These are phyloP conservation scores for Hipposideros armiger DNA, from an alignment of 2,113 vertebrate genomes.

Conservation along the genomic window DNA sequence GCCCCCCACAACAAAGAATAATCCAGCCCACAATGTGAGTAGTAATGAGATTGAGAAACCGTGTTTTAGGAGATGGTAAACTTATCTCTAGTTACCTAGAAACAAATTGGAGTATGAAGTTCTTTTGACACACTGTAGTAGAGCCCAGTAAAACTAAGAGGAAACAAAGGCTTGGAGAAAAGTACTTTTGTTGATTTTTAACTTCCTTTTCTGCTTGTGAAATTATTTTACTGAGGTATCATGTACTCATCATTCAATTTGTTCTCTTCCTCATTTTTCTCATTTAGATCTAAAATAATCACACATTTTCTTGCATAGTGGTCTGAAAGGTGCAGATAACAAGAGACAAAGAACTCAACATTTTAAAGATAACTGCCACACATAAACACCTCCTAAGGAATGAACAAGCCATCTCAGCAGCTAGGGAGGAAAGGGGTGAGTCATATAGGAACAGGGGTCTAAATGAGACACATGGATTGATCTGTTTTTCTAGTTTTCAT, in stretches of 20 bases:
- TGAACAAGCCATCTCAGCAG: neutral
- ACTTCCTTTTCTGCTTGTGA: neutral
- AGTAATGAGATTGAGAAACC: neutral
- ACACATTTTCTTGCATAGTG: constrained; percentile 38
- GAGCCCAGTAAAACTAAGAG: neutral
- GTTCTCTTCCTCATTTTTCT: neutral
- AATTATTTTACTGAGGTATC: constrained; percentile 40
- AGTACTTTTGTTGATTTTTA: neutral
- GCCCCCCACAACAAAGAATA: neutral
- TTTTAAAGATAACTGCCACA: neutral
- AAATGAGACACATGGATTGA: neutral
- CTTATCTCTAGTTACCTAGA: constrained; percentile 35
- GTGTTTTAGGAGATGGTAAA: neutral
- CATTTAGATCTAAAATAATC: neutral
- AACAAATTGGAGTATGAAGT: constrained; percentile 3
- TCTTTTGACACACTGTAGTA: neutral
- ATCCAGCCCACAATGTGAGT: neutral
- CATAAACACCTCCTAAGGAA: neutral
- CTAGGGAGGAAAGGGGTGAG: neutral
- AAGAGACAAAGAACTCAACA: neutral
- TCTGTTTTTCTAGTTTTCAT: constrained; percentile 32
- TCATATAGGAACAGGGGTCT: neutral
- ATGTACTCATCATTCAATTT: neutral
- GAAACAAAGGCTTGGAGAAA: constrained; percentile 23
- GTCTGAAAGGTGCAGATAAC: constrained; percentile 17